A percentile compares a stretch with the other conserved stretches of the same genome.
Conservation (phyloP, 2,888 invertebrate species). For the Nebria brevicollis region DNA sequence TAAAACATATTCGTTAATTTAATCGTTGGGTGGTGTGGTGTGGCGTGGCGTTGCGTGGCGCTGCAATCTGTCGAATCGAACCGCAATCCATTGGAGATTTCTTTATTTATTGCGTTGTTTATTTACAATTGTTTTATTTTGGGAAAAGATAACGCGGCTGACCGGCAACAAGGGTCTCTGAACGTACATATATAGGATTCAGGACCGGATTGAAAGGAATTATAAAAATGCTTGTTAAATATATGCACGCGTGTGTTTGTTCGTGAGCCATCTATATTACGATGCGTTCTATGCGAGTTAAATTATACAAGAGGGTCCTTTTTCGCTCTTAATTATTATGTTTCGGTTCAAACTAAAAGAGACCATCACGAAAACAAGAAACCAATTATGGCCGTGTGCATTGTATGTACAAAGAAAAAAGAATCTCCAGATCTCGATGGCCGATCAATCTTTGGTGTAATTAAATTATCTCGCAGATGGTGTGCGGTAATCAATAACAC, state of each 20-base stretch:
- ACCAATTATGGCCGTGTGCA: background rate
- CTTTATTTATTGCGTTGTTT: background rate
- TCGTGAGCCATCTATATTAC: too few relatives aligned
- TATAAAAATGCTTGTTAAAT: background rate
- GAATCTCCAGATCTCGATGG: background rate
- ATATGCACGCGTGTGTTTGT: too few relatives aligned
- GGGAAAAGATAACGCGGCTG: background rate
- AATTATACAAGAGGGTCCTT: background rate
- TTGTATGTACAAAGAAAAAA: background rate
- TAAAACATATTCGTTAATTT: constrained; percentile 1
- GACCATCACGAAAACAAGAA: constrained; percentile 3
- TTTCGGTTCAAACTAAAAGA: background rate
- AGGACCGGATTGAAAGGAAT: background rate
- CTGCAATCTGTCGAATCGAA: background rate
- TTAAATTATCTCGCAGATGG: constrained; percentile 5
- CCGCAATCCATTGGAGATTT: background rate
- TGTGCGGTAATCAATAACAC: background rate
- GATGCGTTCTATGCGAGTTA: background rate
- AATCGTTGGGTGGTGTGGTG: background rate
- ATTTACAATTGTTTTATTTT: background rate
- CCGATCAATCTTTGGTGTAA: background rate
- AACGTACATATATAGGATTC: background rate
- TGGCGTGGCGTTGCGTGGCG: background rate
- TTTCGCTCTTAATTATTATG: background rate
- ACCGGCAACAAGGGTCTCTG: background rate